These are phyloP conservation scores for Scaptomyza flava DNA, from an alignment of 2,888 invertebrate genomes.

Conservation along the genomic window DNA sequence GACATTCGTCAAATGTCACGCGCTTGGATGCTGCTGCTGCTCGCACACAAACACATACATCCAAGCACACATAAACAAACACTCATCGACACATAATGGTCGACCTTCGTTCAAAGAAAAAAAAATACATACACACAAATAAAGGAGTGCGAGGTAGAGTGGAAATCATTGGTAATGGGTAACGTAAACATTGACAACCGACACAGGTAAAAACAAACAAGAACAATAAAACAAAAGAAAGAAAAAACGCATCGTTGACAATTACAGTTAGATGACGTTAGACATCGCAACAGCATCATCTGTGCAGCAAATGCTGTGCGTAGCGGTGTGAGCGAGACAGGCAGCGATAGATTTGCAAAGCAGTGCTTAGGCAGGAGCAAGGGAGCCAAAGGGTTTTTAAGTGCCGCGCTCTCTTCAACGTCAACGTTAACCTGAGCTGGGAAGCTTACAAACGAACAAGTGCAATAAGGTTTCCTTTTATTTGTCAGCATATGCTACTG, in stretches of 20 bases:
- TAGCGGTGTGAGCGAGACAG: slow-evolving; percentile 16
- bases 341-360: not conserved
- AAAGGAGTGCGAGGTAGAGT: slow-evolving; percentile 5
- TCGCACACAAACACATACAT: not conserved
- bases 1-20: slow-evolving; percentile 53
- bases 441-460: slow-evolving; percentile 31
- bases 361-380: slow-evolving; percentile 1
- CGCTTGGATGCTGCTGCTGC: slow-evolving; percentile 7
- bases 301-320: slow-evolving; percentile 15
- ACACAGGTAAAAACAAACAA: slow-evolving; percentile 25
- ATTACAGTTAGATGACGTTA: slow-evolving; percentile 41
- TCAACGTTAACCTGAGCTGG: slow-evolving; percentile 34
- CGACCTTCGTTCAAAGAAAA: slow-evolving; percentile 56
- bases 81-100: not conserved
- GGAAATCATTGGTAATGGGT: slow-evolving; percentile 31
- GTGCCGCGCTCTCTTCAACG: slow-evolving; percentile 1
- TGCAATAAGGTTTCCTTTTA: not conserved
- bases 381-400: not conserved
- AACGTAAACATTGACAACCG: slow-evolving; percentile 67
- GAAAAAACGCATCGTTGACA: slow-evolving; percentile 22
- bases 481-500: slow-evolving; percentile 9
- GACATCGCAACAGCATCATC: slow-evolving; percentile 14
- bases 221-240: slow-evolving; percentile 40
- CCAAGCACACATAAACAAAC: not conserved
- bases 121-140: not conserved